Conservation (phyloP, 2,113 vertebrate genomes). For the Syngnathus floridae region DNA sequence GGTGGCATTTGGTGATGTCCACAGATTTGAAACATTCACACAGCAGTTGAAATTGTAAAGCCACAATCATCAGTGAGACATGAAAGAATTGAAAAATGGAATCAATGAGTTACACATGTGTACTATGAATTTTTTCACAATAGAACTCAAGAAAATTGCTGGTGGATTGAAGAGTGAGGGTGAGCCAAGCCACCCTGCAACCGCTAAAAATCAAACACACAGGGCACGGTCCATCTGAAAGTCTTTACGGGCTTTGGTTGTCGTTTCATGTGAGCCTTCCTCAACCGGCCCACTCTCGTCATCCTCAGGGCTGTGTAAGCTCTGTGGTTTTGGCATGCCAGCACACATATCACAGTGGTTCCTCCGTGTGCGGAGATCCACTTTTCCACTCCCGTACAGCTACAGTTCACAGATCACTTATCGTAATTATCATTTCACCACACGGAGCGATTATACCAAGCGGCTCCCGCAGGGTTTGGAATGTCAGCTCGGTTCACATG, state of each 20-base stretch:
- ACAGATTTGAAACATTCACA: slow-evolving; percentile 1
- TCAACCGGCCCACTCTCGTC: slow-evolving; percentile 34
- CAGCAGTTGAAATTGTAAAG: not conserved
- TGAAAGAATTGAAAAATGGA: slow-evolving; percentile 17
- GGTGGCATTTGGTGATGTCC: not conserved
- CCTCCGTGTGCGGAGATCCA: slow-evolving; percentile 52
- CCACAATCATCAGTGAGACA: slow-evolving; percentile 16
- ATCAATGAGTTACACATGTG: slow-evolving; percentile 37
- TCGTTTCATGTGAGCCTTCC: slow-evolving; percentile 31
- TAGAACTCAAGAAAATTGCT: slow-evolving; percentile 45
- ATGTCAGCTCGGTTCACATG: slow-evolving; percentile 42
- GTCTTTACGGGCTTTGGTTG: slow-evolving; percentile 54
- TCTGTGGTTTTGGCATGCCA: slow-evolving; percentile 64
- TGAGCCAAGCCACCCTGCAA: slow-evolving; percentile 46
- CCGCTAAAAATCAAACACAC: slow-evolving; percentile 48
- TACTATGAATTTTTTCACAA: slow-evolving; percentile 21
- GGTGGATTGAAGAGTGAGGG: slow-evolving; percentile 44
- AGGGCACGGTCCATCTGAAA: slow-evolving; percentile 52
- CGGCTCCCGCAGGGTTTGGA: slow-evolving; percentile 35
- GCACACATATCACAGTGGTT: slow-evolving; percentile 52
- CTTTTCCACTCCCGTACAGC: slow-evolving; percentile 42
- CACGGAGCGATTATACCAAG: slow-evolving; percentile 45
- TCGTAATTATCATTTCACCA: slow-evolving; percentile 60
- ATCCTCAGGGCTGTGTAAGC: slow-evolving; percentile 47
- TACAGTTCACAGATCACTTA: slow-evolving; percentile 59